These are phyloP conservation scores for Mythimna loreyi DNA, from an alignment of 2,888 invertebrate genomes.

Conservation along the genomic window DNA sequence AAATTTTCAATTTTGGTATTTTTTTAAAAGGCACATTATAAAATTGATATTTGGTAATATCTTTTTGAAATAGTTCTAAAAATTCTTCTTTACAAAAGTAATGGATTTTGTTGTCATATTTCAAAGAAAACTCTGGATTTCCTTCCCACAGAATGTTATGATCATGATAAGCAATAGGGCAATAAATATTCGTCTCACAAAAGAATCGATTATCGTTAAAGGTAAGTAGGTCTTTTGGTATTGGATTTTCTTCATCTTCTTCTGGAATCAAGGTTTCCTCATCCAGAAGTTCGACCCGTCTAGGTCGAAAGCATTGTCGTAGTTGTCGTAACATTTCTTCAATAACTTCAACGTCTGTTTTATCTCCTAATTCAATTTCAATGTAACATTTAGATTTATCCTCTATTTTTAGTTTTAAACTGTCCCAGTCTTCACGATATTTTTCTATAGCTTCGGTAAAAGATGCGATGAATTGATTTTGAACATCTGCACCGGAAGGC, in stretches of 20 bases:
- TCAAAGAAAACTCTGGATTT: slow-evolving; percentile 88
- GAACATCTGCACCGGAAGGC: slow-evolving; percentile 57
- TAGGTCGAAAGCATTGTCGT: slow-evolving; percentile 78
- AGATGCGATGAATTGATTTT: slow-evolving; percentile 57
- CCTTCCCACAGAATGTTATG: slow-evolving; percentile 91
- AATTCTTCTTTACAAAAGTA: slow-evolving; percentile 88
- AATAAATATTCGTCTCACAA: slow-evolving; percentile 91
- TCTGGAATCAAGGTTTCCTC: slow-evolving; percentile 70
- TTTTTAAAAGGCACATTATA: slow-evolving; percentile 81
- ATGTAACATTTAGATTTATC: slow-evolving; percentile 79
- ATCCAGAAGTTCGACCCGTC: slow-evolving; percentile 72
- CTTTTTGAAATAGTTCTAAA: slow-evolving; percentile 85
- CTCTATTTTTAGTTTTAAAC: slow-evolving; percentile 83
- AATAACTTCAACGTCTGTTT: slow-evolving; percentile 80
- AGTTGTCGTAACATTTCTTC: slow-evolving; percentile 80
- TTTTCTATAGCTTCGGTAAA: slow-evolving; percentile 78
- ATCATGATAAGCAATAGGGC: slow-evolving; percentile 91
- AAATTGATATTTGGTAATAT: slow-evolving; percentile 87
- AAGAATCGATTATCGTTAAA: slow-evolving; percentile 81
- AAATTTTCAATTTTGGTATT: slow-evolving; percentile 90
- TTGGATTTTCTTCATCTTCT: slow-evolving; percentile 72
- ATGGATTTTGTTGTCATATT: slow-evolving; percentile 90
- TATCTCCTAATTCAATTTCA: slow-evolving; percentile 86
- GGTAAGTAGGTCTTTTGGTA: slow-evolving; percentile 71
- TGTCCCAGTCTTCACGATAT: slow-evolving; percentile 82